phyloP scores from a whole-genome alignment of 1,140 invertebrate species.

The Magallana gigas region DNA sequence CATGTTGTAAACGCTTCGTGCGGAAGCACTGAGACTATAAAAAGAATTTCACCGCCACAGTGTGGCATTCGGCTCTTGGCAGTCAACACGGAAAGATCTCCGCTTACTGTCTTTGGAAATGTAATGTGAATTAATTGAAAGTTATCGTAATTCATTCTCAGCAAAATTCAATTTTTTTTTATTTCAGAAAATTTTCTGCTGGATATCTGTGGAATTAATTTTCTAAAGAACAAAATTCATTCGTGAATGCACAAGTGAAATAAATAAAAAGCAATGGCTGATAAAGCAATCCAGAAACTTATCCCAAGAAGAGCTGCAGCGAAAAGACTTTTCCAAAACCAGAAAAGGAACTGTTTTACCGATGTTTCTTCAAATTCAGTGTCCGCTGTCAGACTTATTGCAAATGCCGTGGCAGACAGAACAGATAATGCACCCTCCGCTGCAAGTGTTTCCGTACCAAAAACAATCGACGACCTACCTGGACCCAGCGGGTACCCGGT shows the following conservation, averaged over 20 bases:
- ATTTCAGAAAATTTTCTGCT: constrained; percentile 24
- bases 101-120: not conserved
- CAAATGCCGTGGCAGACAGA: not conserved
- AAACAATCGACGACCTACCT: constrained; percentile 60
- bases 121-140: constrained; percentile 15
- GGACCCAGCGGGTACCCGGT: constrained; percentile 70
- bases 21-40: constrained; percentile 20
- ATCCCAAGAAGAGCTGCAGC: constrained; percentile 2
- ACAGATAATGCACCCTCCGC: not conserved
- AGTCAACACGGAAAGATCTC: not conserved
- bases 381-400: constrained; percentile 22
- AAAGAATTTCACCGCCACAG: constrained; percentile 6
- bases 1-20: constrained; percentile 23
- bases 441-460: not conserved
- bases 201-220: not conserved
- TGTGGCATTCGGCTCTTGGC: constrained; percentile 8
- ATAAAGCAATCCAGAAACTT: not conserved
- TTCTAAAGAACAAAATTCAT: not conserved
- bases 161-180: not conserved
- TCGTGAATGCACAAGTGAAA: not conserved
- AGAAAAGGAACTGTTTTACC: constrained; percentile 24
- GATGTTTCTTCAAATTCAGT: constrained; percentile 11
- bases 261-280: not conserved
- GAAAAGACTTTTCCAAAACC: constrained; percentile 24
- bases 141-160: not conserved